phyloP scores from a whole-genome alignment of 2,797 vertebrate genomes.

The Chaetophractus vellerosus region DNA sequence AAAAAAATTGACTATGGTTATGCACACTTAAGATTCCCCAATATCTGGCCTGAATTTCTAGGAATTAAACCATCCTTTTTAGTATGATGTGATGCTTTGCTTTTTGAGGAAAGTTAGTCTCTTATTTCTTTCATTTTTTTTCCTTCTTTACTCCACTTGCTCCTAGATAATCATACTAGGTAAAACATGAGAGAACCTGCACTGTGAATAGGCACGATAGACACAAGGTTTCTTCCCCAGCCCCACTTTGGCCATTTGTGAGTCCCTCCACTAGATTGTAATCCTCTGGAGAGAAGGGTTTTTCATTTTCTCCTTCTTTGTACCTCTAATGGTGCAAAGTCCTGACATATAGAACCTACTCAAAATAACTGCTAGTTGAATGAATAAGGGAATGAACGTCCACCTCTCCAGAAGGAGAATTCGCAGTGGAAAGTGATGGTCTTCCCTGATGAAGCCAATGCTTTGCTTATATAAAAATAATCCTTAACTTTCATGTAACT shows the following conservation, averaged over 20 bases:
- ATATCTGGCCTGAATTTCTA: background rate
- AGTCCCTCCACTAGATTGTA: too few relatives aligned
- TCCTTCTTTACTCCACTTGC: background rate
- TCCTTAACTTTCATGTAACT: background rate
- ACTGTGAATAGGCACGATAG: background rate
- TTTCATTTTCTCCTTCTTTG: too few relatives aligned
- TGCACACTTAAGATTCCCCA: background rate
- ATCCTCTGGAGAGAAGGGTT: too few relatives aligned
- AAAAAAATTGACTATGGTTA: too few relatives aligned
- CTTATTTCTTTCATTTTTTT: background rate
- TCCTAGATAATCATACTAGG: background rate
- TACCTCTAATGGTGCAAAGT: background rate
- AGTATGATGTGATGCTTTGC: background rate
- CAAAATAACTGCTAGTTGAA: background rate
- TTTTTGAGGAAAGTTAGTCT: background rate
- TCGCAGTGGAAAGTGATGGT: background rate
- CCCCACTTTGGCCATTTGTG: too few relatives aligned
- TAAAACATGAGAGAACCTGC: background rate
- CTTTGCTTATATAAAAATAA: background rate
- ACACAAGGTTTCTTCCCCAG: too few relatives aligned
- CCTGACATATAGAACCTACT: background rate
- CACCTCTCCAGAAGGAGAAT: background rate
- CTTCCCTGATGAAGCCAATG: background rate
- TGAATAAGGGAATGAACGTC: background rate
- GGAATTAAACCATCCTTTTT: background rate